Percentiles rank a stretch among this genome's conserved stretches.
Evolutionary conservation across 2,797 vertebrate species (phyloP).

Genomic region (Takifugu rubripes): DNA sequence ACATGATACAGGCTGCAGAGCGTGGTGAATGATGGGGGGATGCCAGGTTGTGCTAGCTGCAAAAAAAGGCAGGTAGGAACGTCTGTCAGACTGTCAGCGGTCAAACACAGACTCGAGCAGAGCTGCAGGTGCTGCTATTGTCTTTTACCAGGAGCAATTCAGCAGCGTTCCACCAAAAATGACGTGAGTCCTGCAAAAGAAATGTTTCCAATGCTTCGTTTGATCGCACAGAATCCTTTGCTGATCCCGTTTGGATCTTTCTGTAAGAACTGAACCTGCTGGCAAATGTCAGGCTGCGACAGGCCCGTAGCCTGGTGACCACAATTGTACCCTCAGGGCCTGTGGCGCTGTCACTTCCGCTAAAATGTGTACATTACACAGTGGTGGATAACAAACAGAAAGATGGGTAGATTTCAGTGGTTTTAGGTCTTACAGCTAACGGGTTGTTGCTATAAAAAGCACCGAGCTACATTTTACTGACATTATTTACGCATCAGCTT

Average conservation of each 20-base stretch:
- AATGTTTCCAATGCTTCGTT: conserved; percentile 52
- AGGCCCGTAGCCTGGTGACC: conserved; percentile 64
- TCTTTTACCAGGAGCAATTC: conserved; percentile 29
- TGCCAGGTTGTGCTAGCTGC: too few relatives aligned
- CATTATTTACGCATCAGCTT: not conserved
- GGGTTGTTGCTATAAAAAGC: conserved; percentile 29
- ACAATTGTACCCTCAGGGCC: conserved; percentile 58
- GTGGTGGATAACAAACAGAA: conserved; percentile 49
- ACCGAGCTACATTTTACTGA: conserved; percentile 7
- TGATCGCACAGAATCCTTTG: too few relatives aligned
- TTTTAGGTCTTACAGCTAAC: conserved; percentile 40
- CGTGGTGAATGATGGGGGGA: too few relatives aligned
- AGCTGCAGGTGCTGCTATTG: conserved; percentile 62
- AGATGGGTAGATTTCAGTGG: conserved; percentile 33
- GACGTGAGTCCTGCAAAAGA: conserved; percentile 23
- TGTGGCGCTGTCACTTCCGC: conserved; percentile 66
- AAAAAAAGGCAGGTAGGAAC: too few relatives aligned
- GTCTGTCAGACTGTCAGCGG: too few relatives aligned
- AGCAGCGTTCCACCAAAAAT: conserved; percentile 24
- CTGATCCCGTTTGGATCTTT: conserved; percentile 71
- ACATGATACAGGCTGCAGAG: too few relatives aligned
- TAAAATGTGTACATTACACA: conserved; percentile 48
- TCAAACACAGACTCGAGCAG: conserved; percentile 19
- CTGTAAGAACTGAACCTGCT: conserved; percentile 59
- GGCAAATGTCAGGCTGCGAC: conserved; percentile 78